phyloP scores from a whole-genome alignment of 2,797 vertebrate species.

The Remorina albescens region DNA sequence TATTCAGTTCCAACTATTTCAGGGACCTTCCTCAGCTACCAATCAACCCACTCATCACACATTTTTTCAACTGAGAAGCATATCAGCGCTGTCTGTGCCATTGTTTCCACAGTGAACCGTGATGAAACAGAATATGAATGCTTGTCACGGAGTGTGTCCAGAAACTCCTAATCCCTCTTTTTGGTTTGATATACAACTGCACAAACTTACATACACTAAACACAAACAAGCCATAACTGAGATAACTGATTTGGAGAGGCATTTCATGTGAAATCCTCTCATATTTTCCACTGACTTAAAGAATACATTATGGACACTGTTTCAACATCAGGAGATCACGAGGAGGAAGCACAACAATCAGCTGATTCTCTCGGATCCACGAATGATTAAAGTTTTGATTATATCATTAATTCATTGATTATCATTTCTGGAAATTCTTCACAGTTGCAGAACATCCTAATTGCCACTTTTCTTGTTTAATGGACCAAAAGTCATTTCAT shows the following conservation, averaged over 20 bases:
- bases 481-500: slow-evolving; percentile 4
- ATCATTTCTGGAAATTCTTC: neutral
- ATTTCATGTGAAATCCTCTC: neutral
- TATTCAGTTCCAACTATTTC: slow-evolving; percentile 11
- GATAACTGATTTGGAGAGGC: slow-evolving; percentile 1
- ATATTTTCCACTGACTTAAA: neutral
- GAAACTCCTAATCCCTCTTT: slow-evolving; percentile 10
- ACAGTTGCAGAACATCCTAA: neutral
- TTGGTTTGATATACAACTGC: slow-evolving; percentile 1
- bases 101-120: slow-evolving; percentile 55
- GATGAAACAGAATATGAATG: slow-evolving; percentile 42
- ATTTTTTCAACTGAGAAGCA: slow-evolving; percentile 43
- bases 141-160: slow-evolving; percentile 27
- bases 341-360: neutral
- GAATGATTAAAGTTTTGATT: neutral
- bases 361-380: slow-evolving; percentile 2
- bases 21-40: slow-evolving; percentile 20
- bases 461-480: slow-evolving; percentile 2
- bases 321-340: neutral
- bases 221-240: neutral
- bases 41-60: slow-evolving; percentile 33
- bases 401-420: no score
- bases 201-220: neutral
- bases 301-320: neutral
- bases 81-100: slow-evolving; percentile 48